Evolutionary conservation across 2,113 vertebrate genomes (phyloP), one percentile per base, ranked within the genome.

Genomic region (Setophaga kirtlandii): DNA sequence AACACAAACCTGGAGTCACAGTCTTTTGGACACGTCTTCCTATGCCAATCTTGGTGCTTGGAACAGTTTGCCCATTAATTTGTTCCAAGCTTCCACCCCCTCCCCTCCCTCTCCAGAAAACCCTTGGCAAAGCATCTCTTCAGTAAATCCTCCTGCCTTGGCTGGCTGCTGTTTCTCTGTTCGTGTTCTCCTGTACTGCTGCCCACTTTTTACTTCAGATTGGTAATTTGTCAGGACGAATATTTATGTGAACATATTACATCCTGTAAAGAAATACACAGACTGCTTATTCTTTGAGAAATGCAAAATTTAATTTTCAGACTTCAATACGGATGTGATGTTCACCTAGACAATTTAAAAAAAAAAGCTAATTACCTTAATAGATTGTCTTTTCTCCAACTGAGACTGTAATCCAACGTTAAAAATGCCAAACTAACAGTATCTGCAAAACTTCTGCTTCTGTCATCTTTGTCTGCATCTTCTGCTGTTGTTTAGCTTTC

Each of bases 1-100:
- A 90, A 93, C 55, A 76, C 83, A 93, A 93, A 93, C 86, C 60
- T 89, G 69, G 71, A 93, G 90, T 67, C 37, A 11, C 21, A 49
- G 85, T 33, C 76, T 89, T 85, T 75, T 56, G 73, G 88, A 68
- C 25, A 2, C 24, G 0, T 83, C 85, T 90, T 93, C 49, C 60
- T 37, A 15, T 93, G 76, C 79, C 79, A 68, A 0, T 74, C 71
- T 81, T 70, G 89, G 75, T 81, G 56, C 89, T 60, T 84, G 90
- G 92, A 92, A 96, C 83, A 68, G 68, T 63, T 91, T 83, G 30
- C 79, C 28, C 37, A 19, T 77, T 73, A 87, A 71, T 81, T 92
- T 92, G 56, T 93, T 95, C 82, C 80, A 79, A 69, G 83, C 56
- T 91, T 92, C 80, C 56, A 63, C 85, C 37, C 52, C 30, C 60